phyloP scores from a whole-genome alignment of 2,113 vertebrate species.

The Cottus gobio region DNA sequence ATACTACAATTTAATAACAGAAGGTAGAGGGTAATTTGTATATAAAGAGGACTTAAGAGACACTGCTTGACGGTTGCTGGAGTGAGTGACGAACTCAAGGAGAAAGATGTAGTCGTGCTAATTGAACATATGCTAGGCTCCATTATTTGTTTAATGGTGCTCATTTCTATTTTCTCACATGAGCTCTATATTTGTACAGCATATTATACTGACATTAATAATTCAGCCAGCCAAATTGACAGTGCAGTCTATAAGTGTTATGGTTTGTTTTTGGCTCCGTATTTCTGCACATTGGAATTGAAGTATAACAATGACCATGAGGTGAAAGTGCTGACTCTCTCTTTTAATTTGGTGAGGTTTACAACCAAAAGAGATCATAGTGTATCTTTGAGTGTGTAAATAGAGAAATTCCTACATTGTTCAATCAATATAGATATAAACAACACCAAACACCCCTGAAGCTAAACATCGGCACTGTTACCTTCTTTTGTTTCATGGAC shows the following conservation, averaged over 20 bases:
- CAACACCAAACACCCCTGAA: background rate
- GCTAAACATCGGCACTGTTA: slow-evolving; percentile 2
- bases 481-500: background rate
- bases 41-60: slow-evolving; percentile 3
- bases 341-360: slow-evolving; percentile 18
- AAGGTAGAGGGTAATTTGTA: slow-evolving; percentile 14
- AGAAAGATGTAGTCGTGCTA: slow-evolving; percentile 22
- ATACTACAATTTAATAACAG: slow-evolving; percentile 2
- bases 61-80: background rate
- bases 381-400: background rate
- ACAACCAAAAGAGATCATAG: background rate
- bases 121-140: slow-evolving; percentile 26
- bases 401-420: background rate
- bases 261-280: slow-evolving; percentile 10
- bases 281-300: slow-evolving; percentile 6
- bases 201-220: slow-evolving; percentile 22
- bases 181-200: slow-evolving; percentile 24
- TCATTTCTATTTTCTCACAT: slow-evolving; percentile 25
- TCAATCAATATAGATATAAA: slow-evolving; percentile 14
- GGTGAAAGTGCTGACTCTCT: slow-evolving; percentile 8
- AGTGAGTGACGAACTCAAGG: background rate
- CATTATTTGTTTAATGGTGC: slow-evolving; percentile 40
- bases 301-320: slow-evolving; percentile 5
- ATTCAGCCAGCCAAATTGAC: slow-evolving; percentile 14
- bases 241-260: background rate